Percentiles rank a stretch among this genome's conserved stretches.
Evolutionary conservation across 1,140 invertebrate genomes (phyloP).

Genomic region (Neuroterus valhalla): DNA sequence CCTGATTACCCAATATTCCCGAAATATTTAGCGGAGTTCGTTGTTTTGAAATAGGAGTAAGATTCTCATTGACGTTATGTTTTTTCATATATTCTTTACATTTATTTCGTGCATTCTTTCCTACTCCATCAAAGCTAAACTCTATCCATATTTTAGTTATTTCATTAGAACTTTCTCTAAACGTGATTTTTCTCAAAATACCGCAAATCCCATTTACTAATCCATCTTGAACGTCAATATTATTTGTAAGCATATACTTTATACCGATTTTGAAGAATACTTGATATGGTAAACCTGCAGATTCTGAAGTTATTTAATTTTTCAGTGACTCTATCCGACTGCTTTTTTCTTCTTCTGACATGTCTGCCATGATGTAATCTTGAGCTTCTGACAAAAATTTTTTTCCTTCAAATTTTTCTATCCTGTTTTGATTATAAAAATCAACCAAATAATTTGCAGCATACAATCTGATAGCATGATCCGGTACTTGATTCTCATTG

Average conservation of each 20-base stretch:
- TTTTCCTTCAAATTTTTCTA: conserved; percentile 12
- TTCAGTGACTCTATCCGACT: conserved; percentile 17
- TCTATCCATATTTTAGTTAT: conserved; percentile 33
- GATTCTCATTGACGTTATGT: neutral
- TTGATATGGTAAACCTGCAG: conserved; percentile 34
- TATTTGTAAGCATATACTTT: no score
- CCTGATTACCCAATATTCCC: no score
- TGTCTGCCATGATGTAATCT: neutral
- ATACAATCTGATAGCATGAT: conserved; percentile 40
- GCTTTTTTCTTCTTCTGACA: neutral
- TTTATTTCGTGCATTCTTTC: conserved; percentile 28
- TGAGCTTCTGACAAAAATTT: neutral
- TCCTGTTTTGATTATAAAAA: conserved; percentile 35
- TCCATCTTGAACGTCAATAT: no score
- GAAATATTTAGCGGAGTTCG: no score
- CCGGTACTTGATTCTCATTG: conserved; percentile 32
- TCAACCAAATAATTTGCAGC: conserved; percentile 31
- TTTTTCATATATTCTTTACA: neutral
- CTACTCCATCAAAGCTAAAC: conserved; percentile 23
- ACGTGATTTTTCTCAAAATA: conserved; percentile 12
- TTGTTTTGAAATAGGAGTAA: neutral
- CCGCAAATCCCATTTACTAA: conserved; percentile 44
- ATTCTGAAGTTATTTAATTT: conserved; percentile 31
- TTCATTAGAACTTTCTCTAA: conserved; percentile 11
- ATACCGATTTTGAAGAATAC: conserved; percentile 39